Evolutionary conservation across 2,888 invertebrate species (phyloP), one percentile per base, ranked within the genome.

Genomic region (Apamea epomidion): DNA sequence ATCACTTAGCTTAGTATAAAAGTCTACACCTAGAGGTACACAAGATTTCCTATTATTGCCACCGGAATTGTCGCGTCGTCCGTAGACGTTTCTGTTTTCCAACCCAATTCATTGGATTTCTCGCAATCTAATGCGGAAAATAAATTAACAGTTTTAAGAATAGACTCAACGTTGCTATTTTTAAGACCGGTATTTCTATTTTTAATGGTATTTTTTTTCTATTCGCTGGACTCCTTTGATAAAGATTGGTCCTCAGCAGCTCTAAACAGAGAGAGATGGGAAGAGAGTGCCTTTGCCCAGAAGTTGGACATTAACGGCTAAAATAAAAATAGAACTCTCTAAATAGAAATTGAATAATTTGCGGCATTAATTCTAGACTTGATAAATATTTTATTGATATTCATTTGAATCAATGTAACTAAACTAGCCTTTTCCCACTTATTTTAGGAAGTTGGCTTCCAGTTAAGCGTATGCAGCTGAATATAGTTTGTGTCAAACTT

Each of bases 61-160:
- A 37, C n/a, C 2, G 37, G 48, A 78, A 51, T 68, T 51, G 25
- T 42, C 16, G 48, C 48, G 1, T 76, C n/a, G 10, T 29, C 16
- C 0, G 4, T n/a, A 48, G 48, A 68, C 37, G 48, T 68, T 68
- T 75, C 32, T 68, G 58, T 68, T 60, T 78, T 68, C 16, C n/a
- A 51, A 58, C 10, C 32, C 32, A 67, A 76, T 78, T 78, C 37
- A 58, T 78, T 58, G 21, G 76, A 18, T n/a, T 58, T 37, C 48
- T 48, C 10, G 58, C 25, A 58, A 25, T 12, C 25, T 58, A n/a
- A 58, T 12, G 14, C 25, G 37, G 25, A 29, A 67, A 78, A 69
- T 77, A 78, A 77, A 60, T 76, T 29, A 68, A 60, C 48, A 21
- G 29, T 76, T 60, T 68, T 29, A 16, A 60, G 29, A 68, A 77